These are phyloP conservation scores for Trematomus bernacchii DNA, from an alignment of 2,797 vertebrate species.

Conservation along the genomic window DNA sequence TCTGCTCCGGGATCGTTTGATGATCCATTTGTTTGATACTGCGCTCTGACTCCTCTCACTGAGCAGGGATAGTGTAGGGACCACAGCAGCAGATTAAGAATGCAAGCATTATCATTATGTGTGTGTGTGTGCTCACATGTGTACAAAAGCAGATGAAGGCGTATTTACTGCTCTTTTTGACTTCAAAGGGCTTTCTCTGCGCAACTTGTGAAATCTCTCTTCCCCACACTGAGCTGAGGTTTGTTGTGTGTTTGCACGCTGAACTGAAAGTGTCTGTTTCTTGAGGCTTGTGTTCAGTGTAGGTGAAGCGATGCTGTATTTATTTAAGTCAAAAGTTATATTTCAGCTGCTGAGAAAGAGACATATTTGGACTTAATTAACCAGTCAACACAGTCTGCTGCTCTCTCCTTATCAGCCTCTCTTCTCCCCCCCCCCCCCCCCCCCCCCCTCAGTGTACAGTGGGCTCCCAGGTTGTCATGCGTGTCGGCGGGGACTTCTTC, in stretches of 20 bases:
- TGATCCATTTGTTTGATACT: conserved; percentile 68
- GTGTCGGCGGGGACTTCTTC: conserved; percentile 95
- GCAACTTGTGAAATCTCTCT: conserved; percentile 25
- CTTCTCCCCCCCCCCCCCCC: not conserved
- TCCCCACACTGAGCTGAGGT: not conserved
- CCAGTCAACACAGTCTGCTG: not conserved
- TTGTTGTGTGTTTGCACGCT: conserved; percentile 14
- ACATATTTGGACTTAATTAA: not conserved
- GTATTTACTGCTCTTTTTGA: conserved; percentile 46
- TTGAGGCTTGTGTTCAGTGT: conserved; percentile 1
- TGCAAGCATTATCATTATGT: conserved; percentile 3
- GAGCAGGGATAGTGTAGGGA: conserved; percentile 41
- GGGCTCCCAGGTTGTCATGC: conserved; percentile 89
- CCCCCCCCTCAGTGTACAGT: conserved; percentile 84
- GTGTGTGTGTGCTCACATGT: not conserved
- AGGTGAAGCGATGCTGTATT: conserved; percentile 4
- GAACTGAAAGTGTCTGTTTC: conserved; percentile 26
- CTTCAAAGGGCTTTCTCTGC: conserved; percentile 41
- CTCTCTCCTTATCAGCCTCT: not conserved
- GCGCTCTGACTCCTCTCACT: conserved; percentile 31
- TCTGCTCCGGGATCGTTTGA: conserved; percentile 61
- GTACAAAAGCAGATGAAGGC: conserved; percentile 40
- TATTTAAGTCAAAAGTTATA: conserved; percentile 18
- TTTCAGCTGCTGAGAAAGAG: conserved; percentile 1
- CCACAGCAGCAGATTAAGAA: conserved; percentile 41